Base-by-base conservation (phyloP, 30 jellyfish, hydroid and myxozoan species). In the Aurelia sp. region DNA sequence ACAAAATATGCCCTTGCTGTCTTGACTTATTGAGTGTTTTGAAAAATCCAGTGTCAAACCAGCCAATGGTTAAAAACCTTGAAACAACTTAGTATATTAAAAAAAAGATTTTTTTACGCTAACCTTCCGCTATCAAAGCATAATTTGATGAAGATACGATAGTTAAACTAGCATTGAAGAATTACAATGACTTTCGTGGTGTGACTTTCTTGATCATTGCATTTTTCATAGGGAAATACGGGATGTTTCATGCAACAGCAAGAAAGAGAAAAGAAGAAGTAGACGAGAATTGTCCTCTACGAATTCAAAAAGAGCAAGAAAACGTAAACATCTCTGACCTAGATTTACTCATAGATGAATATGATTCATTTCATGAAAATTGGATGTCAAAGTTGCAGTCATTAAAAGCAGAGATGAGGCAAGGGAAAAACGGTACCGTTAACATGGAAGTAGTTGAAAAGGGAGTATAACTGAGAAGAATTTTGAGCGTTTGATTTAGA, bases 361-460 rank as follows among this genome's bases (percentile, higher is more conserved):
- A 92, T 72, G 95, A 92, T 30, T 57, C 81, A 5, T 92, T 86
- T 61, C 98, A 92, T 63, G 84, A 76, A 24, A 82, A 74, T 50
- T 92, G 98, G 98, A 82, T 92, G 55, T 11, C 82, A 8, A 86
- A 69, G 51, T 22, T 86, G 16, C 90, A 76, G n/a, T 27, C 55
- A 8, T 50, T 86, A 19, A 77, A 82, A 74, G 75, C 58, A 3
- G 88, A 75, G 18, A 22, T 41, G 62, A 41, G 16, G 4, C 81
- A 52, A 47, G 35, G 78, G 3, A 58, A 33, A 47, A 86, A 76
- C 53, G 90, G 96, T 17, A 76, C 63, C 33, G 86, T 78, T 17
- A 64, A 53, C 30, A 71, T 82, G 19, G 92, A 70, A 30, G 63
- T 47, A 19, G 53, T 59, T 1, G 86, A 82, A 41, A 75, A 76